Evolutionary conservation across 1,140 invertebrate species (phyloP).

Genomic region (Cotesia glomerata): DNA sequence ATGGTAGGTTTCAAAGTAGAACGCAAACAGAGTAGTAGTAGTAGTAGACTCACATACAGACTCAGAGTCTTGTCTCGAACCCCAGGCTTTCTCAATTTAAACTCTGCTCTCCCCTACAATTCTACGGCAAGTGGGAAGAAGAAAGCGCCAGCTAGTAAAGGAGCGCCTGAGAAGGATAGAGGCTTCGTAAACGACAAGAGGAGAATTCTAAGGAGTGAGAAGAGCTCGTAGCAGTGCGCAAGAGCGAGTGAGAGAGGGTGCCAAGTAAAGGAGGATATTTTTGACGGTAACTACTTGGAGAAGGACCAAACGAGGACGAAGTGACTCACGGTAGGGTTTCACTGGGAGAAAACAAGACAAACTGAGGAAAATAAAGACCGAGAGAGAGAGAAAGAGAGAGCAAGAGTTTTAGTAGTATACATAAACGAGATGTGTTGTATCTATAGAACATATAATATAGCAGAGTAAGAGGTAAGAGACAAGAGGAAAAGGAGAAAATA

Average conservation of each 20-base stretch:
- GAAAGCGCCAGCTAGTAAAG: background rate
- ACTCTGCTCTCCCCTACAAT: constrained; percentile 40
- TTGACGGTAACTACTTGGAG: background rate
- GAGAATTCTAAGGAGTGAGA: background rate
- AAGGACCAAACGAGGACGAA: constrained; percentile 18
- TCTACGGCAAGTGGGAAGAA: constrained; percentile 25
- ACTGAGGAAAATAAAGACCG: background rate
- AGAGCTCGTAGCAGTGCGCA: background rate
- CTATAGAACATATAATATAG: too few relatives aligned
- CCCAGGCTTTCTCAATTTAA: constrained; percentile 52
- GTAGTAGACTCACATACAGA: too few relatives aligned
- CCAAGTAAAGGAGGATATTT: background rate
- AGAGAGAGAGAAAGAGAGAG: constrained; percentile 18
- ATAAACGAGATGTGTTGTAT: too few relatives aligned
- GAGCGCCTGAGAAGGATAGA: background rate
- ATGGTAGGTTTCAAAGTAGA: constrained; percentile 24
- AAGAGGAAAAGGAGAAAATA: constrained; percentile 28
- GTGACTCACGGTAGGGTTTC: constrained; percentile 17
- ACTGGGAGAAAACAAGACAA: constrained; percentile 16
- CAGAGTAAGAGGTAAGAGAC: background rate
- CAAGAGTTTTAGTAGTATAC: background rate
- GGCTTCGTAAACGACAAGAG: background rate
- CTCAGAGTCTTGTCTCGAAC: constrained; percentile 40
- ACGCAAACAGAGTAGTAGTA: constrained; percentile 31
- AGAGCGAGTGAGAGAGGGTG: background rate